Evolutionary conservation across 2,113 vertebrate species (phyloP).

Genomic region (Epinephelus moara): DNA sequence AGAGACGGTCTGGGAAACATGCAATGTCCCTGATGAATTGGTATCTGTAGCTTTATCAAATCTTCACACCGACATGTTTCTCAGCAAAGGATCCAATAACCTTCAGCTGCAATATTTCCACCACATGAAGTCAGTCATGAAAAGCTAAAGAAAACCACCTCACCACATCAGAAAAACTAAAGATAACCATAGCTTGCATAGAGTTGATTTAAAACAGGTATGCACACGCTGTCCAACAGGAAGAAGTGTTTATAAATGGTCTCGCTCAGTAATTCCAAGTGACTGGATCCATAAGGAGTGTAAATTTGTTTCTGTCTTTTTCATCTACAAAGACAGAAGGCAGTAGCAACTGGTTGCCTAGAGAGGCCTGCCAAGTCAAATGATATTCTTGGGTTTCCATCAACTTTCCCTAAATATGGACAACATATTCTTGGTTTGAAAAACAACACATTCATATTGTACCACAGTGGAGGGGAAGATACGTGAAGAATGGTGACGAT

Average conservation of each 20-base stretch:
- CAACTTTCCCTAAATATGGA: slow-evolving; percentile 84
- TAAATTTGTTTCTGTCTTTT: slow-evolving; percentile 88
- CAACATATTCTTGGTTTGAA: slow-evolving; percentile 81
- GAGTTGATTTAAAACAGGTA: slow-evolving; percentile 77
- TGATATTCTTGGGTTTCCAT: slow-evolving; percentile 84
- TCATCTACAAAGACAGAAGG: slow-evolving; percentile 84
- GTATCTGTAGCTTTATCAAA: slow-evolving; percentile 70
- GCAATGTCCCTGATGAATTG: slow-evolving; percentile 42
- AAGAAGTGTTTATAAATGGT: slow-evolving; percentile 69
- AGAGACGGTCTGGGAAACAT: slow-evolving; percentile 33
- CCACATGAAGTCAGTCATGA: slow-evolving; percentile 55
- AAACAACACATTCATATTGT: slow-evolving; percentile 74
- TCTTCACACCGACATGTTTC: slow-evolving; percentile 50
- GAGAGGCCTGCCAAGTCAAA: slow-evolving; percentile 86
- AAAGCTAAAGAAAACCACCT: slow-evolving; percentile 49
- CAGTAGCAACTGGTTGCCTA: slow-evolving; percentile 84
- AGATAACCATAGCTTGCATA: slow-evolving; percentile 54
- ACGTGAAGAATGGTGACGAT: slow-evolving; percentile 62
- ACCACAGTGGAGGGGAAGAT: slow-evolving; percentile 61
- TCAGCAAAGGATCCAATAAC: slow-evolving; percentile 68
- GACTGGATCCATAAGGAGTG: slow-evolving; percentile 80
- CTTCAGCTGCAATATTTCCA: slow-evolving; percentile 59
- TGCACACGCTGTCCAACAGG: slow-evolving; percentile 41
- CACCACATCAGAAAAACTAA: slow-evolving; percentile 61
- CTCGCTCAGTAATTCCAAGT: slow-evolving; percentile 61